Percentiles rank a stretch among this genome's conserved stretches.
These are phyloP conservation scores for Paramuricea clavata DNA, from an alignment of 92 coral and sea anemone genomes.

Conservation along the genomic window DNA sequence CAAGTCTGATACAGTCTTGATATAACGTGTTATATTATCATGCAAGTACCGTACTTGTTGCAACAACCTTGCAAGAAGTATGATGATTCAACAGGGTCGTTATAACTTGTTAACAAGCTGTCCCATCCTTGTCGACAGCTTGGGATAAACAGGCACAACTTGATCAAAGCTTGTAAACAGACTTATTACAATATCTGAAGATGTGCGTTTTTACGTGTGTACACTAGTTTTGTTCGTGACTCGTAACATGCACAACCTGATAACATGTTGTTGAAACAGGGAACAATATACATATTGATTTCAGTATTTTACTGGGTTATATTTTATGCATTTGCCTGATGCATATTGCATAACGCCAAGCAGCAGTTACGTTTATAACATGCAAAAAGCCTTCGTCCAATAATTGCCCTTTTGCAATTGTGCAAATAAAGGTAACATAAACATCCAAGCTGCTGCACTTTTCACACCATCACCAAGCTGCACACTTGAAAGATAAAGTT, in stretches of 20 bases:
- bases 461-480: conserved; percentile 53
- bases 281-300: neutral
- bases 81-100: too few relatives aligned
- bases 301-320: neutral
- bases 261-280: neutral
- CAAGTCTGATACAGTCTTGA: too few relatives aligned
- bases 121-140: too few relatives aligned
- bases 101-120: too few relatives aligned
- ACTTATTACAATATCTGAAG: too few relatives aligned
- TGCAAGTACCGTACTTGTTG: too few relatives aligned
- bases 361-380: conserved; percentile 52
- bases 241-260: too few relatives aligned
- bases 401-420: conserved; percentile 48
- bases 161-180: too few relatives aligned
- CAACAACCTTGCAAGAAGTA: too few relatives aligned
- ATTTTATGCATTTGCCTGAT: neutral
- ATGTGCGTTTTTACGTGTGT: neutral
- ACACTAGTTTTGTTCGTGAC: too few relatives aligned
- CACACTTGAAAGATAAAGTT: neutral
- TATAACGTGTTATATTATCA: too few relatives aligned
- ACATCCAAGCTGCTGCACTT: conserved; percentile 56
- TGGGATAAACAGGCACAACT: too few relatives aligned
- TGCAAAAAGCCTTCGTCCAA: conserved; percentile 62
- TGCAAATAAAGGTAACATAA: conserved; percentile 58
- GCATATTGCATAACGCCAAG: conserved; percentile 57